Percentiles rank a stretch among this genome's conserved stretches.
Evolutionary conservation across 2,797 vertebrate species (phyloP).

Genomic region (Myotis myotis): DNA sequence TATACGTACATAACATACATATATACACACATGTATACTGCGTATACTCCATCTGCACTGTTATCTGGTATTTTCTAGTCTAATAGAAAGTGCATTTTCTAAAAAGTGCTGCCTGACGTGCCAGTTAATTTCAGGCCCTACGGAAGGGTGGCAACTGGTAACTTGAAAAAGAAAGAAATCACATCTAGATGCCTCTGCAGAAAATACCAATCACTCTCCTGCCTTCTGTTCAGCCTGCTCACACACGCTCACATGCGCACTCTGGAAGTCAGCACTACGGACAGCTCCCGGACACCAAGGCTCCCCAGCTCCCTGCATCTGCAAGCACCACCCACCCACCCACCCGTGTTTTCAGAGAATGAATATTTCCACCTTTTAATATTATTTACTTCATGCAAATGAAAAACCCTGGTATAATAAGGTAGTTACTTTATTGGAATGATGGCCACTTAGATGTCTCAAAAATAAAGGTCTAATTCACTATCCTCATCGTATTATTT

Average conservation of each 20-base stretch:
- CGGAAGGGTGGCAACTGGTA: background rate
- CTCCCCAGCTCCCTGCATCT: background rate
- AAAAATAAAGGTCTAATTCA: background rate
- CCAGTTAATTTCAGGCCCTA: background rate
- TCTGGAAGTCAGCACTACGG: background rate
- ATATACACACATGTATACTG: background rate
- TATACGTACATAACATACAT: background rate
- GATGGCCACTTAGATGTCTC: background rate
- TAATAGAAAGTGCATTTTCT: background rate
- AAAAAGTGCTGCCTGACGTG: background rate
- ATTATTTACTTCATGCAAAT: background rate
- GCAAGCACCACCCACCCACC: background rate
- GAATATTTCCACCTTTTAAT: background rate
- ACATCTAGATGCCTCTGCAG: background rate
- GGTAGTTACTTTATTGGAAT: background rate
- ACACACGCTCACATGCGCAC: fast-evolving
- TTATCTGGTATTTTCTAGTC: background rate
- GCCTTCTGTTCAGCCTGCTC: background rate
- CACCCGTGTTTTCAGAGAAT: background rate
- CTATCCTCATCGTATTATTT: background rate
- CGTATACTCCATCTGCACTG: background rate
- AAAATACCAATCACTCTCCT: background rate
- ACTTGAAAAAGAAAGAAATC: background rate
- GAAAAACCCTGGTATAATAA: background rate
- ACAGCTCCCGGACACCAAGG: background rate